A percentile compares a stretch with the other conserved stretches of the same genome.
phyloP scores from a whole-genome alignment of 2,797 vertebrate species.

The Ptychobarbus kaznakovi region DNA sequence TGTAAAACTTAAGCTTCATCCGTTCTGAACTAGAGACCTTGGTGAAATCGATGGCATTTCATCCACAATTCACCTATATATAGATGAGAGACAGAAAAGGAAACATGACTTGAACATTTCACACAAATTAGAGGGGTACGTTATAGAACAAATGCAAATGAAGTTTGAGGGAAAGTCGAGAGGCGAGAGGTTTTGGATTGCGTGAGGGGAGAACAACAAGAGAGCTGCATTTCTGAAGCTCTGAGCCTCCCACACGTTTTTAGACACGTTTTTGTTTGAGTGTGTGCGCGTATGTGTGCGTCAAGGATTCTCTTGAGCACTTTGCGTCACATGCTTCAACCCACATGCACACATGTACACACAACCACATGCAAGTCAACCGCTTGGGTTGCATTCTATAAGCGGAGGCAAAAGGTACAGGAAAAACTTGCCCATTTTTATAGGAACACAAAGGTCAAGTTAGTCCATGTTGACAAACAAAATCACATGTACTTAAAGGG shows the following conservation, averaged over 20 bases:
- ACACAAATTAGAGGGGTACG: neutral
- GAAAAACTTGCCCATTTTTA: neutral
- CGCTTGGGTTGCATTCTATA: neutral
- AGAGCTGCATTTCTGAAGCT: conserved; percentile 40
- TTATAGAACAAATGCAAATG: conserved; percentile 14
- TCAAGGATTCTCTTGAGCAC: conserved; percentile 48
- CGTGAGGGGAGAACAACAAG: conserved; percentile 24
- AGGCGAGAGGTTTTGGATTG: conserved; percentile 3
- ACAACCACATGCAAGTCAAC: conserved; percentile 12
- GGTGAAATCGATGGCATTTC: conserved; percentile 32
- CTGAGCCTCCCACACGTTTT: conserved; percentile 52
- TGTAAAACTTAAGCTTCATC: conserved; percentile 6
- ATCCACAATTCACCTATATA: conserved; percentile 16
- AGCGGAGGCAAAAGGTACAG: neutral
- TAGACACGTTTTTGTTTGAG: conserved; percentile 47
- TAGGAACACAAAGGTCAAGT: neutral
- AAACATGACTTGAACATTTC: neutral
- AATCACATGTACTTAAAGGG: neutral
- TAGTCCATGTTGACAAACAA: neutral
- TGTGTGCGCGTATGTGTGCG: conserved; percentile 4
- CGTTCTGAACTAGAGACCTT: conserved; percentile 34
- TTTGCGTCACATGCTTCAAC: conserved; percentile 48
- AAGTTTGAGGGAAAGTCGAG: conserved; percentile 34
- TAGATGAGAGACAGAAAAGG: neutral
- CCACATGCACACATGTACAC: conserved; percentile 48